Percentiles rank a stretch among this genome's conserved stretches.
Evolutionary conservation across 2,113 vertebrate genomes (phyloP).

Genomic region (Ceyx cyanopectus): DNA sequence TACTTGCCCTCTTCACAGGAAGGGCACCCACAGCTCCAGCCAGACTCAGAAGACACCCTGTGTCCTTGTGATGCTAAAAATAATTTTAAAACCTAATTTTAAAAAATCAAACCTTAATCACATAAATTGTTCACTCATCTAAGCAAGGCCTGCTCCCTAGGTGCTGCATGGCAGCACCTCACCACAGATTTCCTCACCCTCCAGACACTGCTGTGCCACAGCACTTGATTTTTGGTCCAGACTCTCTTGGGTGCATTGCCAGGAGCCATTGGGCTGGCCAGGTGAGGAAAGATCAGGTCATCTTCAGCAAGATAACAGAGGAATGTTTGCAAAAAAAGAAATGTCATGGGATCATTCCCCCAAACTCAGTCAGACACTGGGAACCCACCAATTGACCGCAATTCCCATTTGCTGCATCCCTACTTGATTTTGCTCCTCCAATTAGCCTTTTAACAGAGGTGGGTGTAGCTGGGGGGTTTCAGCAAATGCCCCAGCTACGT

Average conservation of each 20-base stretch:
- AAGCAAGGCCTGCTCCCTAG: background rate
- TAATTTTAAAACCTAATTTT: too few relatives aligned
- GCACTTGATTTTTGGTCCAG: background rate
- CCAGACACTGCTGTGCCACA: background rate
- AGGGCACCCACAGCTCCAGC: background rate
- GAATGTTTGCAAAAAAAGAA: background rate
- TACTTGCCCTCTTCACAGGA: background rate
- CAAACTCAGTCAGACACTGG: rapidly evolving
- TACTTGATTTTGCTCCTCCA: background rate
- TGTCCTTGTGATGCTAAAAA: rapidly evolving
- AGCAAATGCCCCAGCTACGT: background rate
- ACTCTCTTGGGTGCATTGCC: background rate
- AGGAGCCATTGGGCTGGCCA: background rate
- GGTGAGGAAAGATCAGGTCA: background rate
- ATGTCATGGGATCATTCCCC: background rate
- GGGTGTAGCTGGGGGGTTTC: background rate
- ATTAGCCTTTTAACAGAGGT: rapidly evolving
- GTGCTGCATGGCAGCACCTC: background rate
- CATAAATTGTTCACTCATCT: background rate
- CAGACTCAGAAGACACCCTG: rapidly evolving
- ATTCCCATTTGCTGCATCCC: background rate
- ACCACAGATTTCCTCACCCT: background rate
- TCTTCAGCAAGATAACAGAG: background rate
- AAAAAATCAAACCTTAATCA: background rate
- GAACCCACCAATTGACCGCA: background rate